phyloP scores from a whole-genome alignment of 2,797 vertebrate species.

The Macropodus opercularis region DNA sequence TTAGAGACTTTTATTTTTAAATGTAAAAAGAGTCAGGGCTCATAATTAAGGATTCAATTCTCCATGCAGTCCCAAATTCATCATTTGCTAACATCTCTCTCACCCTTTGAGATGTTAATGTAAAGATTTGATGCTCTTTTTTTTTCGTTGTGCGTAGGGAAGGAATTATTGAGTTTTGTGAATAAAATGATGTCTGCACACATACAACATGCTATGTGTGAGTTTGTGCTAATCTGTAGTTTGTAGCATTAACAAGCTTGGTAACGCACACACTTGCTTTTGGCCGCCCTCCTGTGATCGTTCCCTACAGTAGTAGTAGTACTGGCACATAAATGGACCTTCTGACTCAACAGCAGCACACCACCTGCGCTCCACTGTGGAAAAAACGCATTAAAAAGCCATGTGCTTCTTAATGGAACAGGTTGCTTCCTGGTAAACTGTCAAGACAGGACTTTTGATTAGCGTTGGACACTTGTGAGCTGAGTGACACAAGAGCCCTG shows the following conservation, averaged over 20 bases:
- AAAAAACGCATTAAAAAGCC: background rate
- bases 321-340: background rate
- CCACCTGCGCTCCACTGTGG: background rate
- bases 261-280: too few species aligned
- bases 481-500: background rate
- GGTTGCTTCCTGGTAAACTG: background rate
- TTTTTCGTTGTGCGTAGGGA: background rate
- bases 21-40: background rate
- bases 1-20: background rate
- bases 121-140: conserved; percentile 24
- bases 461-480: background rate
- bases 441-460: background rate
- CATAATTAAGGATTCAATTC: background rate
- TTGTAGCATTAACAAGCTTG: background rate
- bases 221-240: background rate
- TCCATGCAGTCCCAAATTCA: conserved; percentile 34
- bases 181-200: conserved; percentile 14
- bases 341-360: background rate
- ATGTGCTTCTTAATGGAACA: background rate
- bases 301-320: background rate
- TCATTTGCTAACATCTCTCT: conserved; percentile 30
- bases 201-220: conserved; percentile 4
- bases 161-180: conserved; percentile 2
- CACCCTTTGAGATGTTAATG: conserved; percentile 8
- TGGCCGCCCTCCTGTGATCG: background rate